A percentile compares a stretch with the other conserved stretches of the same genome.
These are phyloP conservation scores for Drosophila acutilabella DNA, from an alignment of 2,888 invertebrate genomes.

Conservation along the genomic window DNA sequence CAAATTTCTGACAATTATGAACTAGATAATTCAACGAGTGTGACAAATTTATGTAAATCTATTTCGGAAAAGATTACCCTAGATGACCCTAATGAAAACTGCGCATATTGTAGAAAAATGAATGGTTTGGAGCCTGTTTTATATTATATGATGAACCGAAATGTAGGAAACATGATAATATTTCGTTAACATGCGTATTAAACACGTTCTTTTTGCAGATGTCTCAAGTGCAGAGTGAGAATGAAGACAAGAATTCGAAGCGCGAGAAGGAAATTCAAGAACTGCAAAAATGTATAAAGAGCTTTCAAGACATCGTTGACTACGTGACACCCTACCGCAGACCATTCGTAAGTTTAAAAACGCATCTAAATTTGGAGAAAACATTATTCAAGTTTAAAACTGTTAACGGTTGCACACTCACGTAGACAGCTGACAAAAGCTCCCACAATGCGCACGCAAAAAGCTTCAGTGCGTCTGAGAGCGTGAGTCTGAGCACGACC, in stretches of 20 bases:
- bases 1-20: neutral
- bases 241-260: neutral
- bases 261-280: slow-evolving; percentile 6
- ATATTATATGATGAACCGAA: neutral
- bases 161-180: slow-evolving; percentile 4
- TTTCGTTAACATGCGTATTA: neutral
- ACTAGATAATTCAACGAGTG: neutral
- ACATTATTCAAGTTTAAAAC: slow-evolving; percentile 21
- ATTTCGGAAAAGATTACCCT: neutral
- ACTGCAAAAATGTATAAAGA: slow-evolving; percentile 3
- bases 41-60: neutral
- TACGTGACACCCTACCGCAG: slow-evolving; percentile 13
- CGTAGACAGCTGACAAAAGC: slow-evolving; percentile 21
- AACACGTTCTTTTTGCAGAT: neutral
- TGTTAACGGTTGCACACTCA: slow-evolving; percentile 22
- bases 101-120: neutral
- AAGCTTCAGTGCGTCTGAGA: slow-evolving; percentile 27
- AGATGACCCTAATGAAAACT: neutral
- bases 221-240: neutral
- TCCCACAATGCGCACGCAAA: slow-evolving; percentile 15
- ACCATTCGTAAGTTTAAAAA: slow-evolving; percentile 33
- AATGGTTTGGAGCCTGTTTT: neutral
- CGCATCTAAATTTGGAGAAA: neutral
- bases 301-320: slow-evolving; percentile 27
- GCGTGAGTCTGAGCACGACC: neutral